Percentiles rank a stretch among this genome's conserved stretches.
These are phyloP conservation scores for Beroe ovata DNA, from an alignment of 37 sponge, comb jelly and placozoan genomes.

Conservation along the genomic window DNA sequence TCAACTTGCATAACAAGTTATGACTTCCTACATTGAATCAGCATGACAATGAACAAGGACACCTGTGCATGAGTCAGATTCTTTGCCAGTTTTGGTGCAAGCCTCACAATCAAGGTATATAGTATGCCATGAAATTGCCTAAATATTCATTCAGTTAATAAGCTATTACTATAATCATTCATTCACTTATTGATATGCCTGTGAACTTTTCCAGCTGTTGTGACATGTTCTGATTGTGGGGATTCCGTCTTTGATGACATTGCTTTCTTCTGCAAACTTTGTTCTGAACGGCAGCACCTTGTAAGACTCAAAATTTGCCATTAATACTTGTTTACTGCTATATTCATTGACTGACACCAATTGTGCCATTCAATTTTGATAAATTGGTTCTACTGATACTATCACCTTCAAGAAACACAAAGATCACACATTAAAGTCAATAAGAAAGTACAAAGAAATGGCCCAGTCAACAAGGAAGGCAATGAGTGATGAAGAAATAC, in stretches of 20 bases:
- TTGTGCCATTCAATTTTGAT: too few relatives aligned
- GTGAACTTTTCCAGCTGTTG: constrained; percentile 1
- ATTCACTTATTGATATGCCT: too few relatives aligned
- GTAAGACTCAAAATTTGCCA: too few relatives aligned
- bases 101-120: constrained; percentile 55
- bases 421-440: background rate
- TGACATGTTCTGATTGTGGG: constrained; percentile 43
- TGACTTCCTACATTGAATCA: too few relatives aligned
- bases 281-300: constrained; percentile 49
- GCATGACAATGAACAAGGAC: too few relatives aligned
- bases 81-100: constrained; percentile 61
- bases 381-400: too few relatives aligned
- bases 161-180: too few relatives aligned
- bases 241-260: constrained; percentile 46
- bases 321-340: too few relatives aligned
- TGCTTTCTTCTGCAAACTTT: constrained; percentile 41
- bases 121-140: too few relatives aligned
- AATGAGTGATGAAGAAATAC: background rate
- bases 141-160: too few relatives aligned
- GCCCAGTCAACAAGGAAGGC: background rate
- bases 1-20: too few relatives aligned
- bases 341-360: too few relatives aligned
- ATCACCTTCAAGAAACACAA: constrained; percentile 12
- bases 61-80: constrained; percentile 10
- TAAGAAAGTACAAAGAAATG: background rate